Evolutionary conservation across 37 sponge, comb jelly and placozoan species (phyloP), one percentile per base, ranked within the genome.

Genomic region (Haliclona indistincta): DNA sequence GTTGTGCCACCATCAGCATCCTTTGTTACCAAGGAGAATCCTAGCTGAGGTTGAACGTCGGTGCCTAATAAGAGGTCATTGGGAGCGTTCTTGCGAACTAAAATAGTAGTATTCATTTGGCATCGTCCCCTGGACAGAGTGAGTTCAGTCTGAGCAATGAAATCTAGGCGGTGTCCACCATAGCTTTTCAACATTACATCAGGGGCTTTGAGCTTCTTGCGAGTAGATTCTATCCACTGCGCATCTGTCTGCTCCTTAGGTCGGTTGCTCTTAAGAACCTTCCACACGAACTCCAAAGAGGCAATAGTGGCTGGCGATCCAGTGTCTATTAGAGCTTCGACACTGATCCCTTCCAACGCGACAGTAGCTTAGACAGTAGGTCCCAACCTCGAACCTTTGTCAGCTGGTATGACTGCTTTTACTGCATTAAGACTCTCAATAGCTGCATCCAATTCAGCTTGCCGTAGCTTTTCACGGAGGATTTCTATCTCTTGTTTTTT

Each of bases 281-380:
- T 0, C 38, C 78, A 2, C 2, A 66, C 41, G 49, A 72, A 56
- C 19, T 66, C 38, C 5, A 78, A 23, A 1, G 86, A 86, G 0
- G 79, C 38, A 0, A 86, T 73, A 32, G 71, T 79, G 8, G 58
- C 80, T 47, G 87, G 86, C 10, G 75, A 73, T 1, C 86, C 86
- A 0, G 80, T 86, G 62, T 86, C 86, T 39, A 86, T 28, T 25
- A 79, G 56, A 7, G 86, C 80, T 15, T 55, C 2, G 3, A 65
- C 67, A 2, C 68, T n/a, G 17, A 73, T 63, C 20, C 80, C 86
- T 1, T 85, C 52, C 30, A 85, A 66, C 49, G 1, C 28, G 20
- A 85, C 40, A 49, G 67, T 28, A 13, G 70, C 43, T 15, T n/a
- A 43, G 0, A 67, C 8, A n/a, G 68, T 74, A 32, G 74, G 74